phyloP scores from a whole-genome alignment of 2,888 invertebrate species.

The Caenorhabditis sp. region DNA sequence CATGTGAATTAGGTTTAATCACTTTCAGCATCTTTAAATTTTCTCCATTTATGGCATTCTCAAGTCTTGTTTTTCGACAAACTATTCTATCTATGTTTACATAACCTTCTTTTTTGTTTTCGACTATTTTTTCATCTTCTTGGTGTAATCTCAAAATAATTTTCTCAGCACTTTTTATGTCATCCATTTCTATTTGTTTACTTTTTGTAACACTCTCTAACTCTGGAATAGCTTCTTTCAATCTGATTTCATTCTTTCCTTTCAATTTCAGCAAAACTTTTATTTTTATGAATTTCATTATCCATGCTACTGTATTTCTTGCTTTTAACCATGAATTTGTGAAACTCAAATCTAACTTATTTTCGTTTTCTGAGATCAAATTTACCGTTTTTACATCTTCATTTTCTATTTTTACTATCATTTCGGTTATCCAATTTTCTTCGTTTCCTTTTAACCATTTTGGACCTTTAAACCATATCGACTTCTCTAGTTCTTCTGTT shows the following conservation, averaged over 20 bases:
- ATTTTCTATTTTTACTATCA: background rate
- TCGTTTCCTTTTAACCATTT: background rate
- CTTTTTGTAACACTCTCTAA: background rate
- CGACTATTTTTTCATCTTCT: background rate
- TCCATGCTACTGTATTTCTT: background rate
- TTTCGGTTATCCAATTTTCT: background rate
- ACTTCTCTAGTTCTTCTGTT: background rate
- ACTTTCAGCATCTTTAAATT: background rate
- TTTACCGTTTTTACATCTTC: background rate
- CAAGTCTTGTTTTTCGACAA: background rate
- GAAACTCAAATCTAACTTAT: background rate
- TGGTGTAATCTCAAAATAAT: background rate
- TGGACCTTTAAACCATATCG: conserved; percentile 13
- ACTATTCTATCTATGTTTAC: background rate
- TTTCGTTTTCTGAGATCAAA: background rate
- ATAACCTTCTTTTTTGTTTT: background rate
- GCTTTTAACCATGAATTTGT: background rate
- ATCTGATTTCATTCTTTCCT: background rate
- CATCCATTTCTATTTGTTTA: background rate
- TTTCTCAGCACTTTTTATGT: background rate
- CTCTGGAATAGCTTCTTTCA: conserved; percentile 2
- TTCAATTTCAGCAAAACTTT: too few species aligned
- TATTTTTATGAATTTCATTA: background rate
- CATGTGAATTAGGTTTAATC: background rate
- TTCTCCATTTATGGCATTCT: background rate